Conservation (phyloP, 2,888 invertebrate genomes). For the Drosophila borealis region DNA sequence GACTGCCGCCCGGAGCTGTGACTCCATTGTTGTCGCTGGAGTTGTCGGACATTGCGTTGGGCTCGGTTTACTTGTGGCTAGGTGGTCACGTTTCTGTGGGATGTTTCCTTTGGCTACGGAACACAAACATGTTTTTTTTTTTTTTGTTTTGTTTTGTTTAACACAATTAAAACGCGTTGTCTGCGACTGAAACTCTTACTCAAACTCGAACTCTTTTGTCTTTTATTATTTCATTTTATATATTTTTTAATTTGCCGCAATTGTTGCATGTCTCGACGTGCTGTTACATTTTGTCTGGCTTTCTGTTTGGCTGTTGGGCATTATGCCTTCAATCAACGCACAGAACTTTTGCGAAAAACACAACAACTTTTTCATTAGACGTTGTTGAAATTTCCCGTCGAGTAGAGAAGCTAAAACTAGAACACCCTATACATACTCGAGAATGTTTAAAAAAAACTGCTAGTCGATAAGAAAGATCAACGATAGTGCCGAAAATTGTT, state of each 20-base stretch:
- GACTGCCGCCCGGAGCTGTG: slow-evolving; percentile 19
- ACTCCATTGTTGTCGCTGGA: slow-evolving; percentile 41
- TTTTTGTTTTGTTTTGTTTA: not conserved
- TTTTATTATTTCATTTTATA: not conserved
- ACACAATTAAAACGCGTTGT: slow-evolving; percentile 21
- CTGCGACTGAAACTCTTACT: slow-evolving; percentile 45
- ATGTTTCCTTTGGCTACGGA: slow-evolving; percentile 16
- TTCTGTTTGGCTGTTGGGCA: too few species aligned
- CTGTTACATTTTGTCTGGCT: too few species aligned
- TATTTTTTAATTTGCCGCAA: too few species aligned
- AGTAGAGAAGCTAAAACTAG: too few species aligned
- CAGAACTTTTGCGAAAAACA: too few species aligned
- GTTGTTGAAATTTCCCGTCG: too few species aligned
- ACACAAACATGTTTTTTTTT: slow-evolving; percentile 14
- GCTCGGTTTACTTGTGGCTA: slow-evolving; percentile 2
- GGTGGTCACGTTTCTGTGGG: slow-evolving; percentile 11
- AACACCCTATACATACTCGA: too few species aligned
- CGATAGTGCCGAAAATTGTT: not conserved
- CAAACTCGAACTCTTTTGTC: slow-evolving; percentile 17
- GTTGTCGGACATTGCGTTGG: slow-evolving; percentile 56
- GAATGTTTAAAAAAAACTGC: too few species aligned
- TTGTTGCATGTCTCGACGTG: too few species aligned
- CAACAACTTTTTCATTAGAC: too few species aligned
- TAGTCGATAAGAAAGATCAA: not conserved
- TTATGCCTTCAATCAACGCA: too few species aligned